Evolutionary conservation across 53 echinoderm and acorn worm genomes (phyloP), one percentile per base, ranked within the genome.

Genomic region (Actinopyga echinites): DNA sequence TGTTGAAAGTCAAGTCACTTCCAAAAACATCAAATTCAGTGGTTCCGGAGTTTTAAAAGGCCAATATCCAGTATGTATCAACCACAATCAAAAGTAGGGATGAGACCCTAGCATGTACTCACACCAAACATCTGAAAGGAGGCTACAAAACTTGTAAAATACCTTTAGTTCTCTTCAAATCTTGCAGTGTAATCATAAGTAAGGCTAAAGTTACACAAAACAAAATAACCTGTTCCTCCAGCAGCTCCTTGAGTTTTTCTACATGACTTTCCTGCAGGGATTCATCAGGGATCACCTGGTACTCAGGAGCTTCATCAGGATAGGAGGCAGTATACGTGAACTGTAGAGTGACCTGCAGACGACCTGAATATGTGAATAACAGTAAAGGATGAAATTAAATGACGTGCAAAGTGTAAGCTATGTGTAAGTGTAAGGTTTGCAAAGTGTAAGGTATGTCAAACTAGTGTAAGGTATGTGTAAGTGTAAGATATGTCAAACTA

Each of bases 291-390:
- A 86, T 93, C 85, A 97, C 91, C 92, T 97, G 88, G 60, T 83
- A 93, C 34, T 87, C 80, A 35, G 97, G 97, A 15, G 94, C 85
- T 74, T 92, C 94, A 59, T 97, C 97, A 53, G 97, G 97, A 67
- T 97, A 97, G 12, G 84, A 88, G 1, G 94, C 82, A 38, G 97
- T 97, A 85, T 97, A 97, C 12, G 92, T 90, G 65, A 92, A 90
- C 62, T 87, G 45, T 2, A 91, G 84, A 20, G 85, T 91, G 64
- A 87, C 91, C 10, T 83, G 69, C 29, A 90, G 79, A 0, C 30
- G 77, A 11, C 77, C 77, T 77, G 33, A 29, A 38, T 8, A 74
- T 44, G 20, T 20, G 5, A 69, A 69, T 2, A 34, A 69, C 22
- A 69, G 0, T 38, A 69, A 38, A 20, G n/a, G 1, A 37, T 6